Conservation (phyloP, 92 coral and sea anemone genomes). For the Blastomussa wellsi region DNA sequence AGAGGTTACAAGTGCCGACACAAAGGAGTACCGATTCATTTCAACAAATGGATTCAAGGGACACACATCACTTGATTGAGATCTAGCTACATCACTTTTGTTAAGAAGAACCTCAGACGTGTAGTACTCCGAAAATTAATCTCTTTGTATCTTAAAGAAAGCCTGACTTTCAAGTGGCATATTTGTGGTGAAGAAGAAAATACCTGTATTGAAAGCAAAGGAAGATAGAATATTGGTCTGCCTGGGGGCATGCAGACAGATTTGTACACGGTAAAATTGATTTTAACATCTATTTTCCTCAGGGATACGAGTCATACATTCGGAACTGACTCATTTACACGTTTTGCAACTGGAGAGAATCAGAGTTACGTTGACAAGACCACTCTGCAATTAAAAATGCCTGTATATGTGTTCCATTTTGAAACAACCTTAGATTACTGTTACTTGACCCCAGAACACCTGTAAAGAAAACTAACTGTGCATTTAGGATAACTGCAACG, state of each 20-base stretch:
- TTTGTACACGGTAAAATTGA: neutral
- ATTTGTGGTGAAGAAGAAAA: slow-evolving; percentile 32
- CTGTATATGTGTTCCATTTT: slow-evolving; percentile 5
- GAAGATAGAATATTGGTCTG: slow-evolving; percentile 25
- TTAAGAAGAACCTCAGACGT: neutral
- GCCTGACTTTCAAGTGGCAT: slow-evolving; percentile 12
- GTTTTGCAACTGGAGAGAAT: neutral
- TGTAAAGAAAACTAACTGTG: slow-evolving; percentile 19
- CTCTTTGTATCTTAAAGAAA: slow-evolving; percentile 17
- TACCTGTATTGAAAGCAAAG: slow-evolving; percentile 10
- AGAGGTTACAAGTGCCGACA: neutral
- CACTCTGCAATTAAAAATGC: slow-evolving; percentile 7
- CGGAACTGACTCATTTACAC: neutral
- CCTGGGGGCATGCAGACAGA: slow-evolving; percentile 19
- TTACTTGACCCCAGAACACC: slow-evolving; percentile 14
- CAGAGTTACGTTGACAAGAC: neutral
- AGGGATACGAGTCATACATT: neutral
- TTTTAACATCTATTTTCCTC: neutral
- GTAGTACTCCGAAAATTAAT: neutral
- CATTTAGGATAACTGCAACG: slow-evolving; percentile 12
- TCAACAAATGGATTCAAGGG: slow-evolving; percentile 1
- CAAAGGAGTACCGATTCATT: slow-evolving; percentile 4
- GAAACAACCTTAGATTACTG: slow-evolving; percentile 7
- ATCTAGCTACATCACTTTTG: slow-evolving; percentile 11
- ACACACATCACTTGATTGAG: neutral